Evolutionary conservation across 2,888 invertebrate genomes (phyloP).

Genomic region (Psococerastis gibbosa): DNA sequence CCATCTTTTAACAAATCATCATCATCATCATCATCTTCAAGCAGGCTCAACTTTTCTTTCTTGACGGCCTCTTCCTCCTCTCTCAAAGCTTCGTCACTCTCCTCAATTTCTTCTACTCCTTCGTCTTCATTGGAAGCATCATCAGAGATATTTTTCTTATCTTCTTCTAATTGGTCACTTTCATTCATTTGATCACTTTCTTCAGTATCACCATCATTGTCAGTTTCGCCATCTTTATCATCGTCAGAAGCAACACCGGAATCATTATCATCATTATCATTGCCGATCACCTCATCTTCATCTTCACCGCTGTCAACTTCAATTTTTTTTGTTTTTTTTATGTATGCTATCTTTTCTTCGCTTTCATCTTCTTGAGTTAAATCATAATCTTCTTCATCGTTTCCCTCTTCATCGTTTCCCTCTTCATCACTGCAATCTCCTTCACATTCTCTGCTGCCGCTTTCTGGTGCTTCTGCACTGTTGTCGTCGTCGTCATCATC

Average conservation of each 20-base stretch:
- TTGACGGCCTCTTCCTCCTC: constrained; percentile 21
- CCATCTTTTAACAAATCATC: constrained; percentile 6
- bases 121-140: constrained; percentile 21
- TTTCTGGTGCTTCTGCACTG: constrained; percentile 10
- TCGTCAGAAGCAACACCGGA: constrained; percentile 14
- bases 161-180: constrained; percentile 19
- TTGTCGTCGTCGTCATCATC: constrained; percentile 12
- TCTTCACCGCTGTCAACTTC: constrained; percentile 19
- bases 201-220: constrained; percentile 23
- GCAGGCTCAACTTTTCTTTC: constrained; percentile 24
- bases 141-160: constrained; percentile 20
- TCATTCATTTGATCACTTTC: constrained; percentile 21
- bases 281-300: constrained; percentile 17
- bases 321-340: constrained; percentile 17
- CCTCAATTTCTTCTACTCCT: constrained; percentile 20
- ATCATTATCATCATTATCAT: constrained; percentile 19
- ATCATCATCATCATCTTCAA: constrained; percentile 13
- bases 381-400: constrained; percentile 20
- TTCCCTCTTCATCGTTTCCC: constrained; percentile 23
- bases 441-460: constrained; percentile 15
- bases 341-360: constrained; percentile 21
- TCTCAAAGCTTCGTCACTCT: constrained; percentile 18
- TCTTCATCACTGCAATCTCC: constrained; percentile 20
- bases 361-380: constrained; percentile 20
- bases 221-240: constrained; percentile 21